A percentile compares a stretch with the other conserved stretches of the same genome.
Evolutionary conservation across 2,113 vertebrate genomes (phyloP).

Genomic region (Cettia cetti): DNA sequence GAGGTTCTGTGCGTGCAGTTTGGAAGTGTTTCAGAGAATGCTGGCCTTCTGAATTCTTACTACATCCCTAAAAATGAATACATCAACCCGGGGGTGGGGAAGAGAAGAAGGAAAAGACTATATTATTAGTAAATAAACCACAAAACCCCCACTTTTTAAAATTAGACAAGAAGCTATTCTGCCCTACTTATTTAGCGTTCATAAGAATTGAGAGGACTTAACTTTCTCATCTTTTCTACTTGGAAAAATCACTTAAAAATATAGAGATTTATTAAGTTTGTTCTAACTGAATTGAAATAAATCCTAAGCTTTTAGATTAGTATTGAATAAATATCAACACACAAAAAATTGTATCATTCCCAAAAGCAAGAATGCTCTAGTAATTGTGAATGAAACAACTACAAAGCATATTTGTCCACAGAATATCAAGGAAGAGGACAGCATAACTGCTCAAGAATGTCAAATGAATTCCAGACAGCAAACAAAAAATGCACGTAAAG

Average conservation of each 20-base stretch:
- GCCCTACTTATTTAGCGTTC: background rate
- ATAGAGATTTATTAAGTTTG: background rate
- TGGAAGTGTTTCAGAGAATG: conserved; percentile 90
- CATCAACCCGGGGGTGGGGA: background rate
- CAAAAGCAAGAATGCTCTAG: background rate
- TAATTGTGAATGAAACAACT: background rate
- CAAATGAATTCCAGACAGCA: background rate
- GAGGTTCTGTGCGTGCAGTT: conserved; percentile 78
- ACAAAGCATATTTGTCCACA: background rate
- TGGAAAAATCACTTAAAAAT: background rate
- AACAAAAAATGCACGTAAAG: background rate
- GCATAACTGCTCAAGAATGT: background rate
- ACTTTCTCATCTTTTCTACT: background rate
- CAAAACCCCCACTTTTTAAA: background rate
- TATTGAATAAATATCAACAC: background rate
- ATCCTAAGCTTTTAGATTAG: background rate
- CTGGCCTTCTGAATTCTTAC: conserved; percentile 84
- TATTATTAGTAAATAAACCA: background rate
- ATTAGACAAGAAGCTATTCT: background rate
- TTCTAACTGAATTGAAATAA: background rate
- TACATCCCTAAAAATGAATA: conserved; percentile 80
- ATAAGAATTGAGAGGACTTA: background rate
- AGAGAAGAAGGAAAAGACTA: background rate
- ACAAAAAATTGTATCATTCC: background rate
- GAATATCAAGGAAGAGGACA: background rate